phyloP scores from a whole-genome alignment of 2,797 vertebrate species.

The Agapornis canus region DNA sequence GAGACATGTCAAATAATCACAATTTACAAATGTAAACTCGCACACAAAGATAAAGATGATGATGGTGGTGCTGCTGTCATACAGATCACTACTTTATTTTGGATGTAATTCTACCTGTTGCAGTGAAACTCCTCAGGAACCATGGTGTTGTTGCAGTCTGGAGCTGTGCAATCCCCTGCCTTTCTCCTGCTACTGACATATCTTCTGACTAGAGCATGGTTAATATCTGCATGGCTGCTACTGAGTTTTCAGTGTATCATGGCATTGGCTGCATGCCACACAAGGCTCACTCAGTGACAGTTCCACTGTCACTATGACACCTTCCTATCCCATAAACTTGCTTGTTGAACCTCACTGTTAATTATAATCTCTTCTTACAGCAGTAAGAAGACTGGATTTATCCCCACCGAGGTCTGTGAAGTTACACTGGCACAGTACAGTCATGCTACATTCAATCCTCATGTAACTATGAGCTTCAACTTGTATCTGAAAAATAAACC shows the following conservation, averaged over 20 bases:
- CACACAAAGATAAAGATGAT: not conserved
- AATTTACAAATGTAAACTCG: not conserved
- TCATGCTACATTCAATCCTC: not conserved
- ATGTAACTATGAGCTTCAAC: not conserved
- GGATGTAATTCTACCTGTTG: not conserved
- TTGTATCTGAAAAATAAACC: not conserved
- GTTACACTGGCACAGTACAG: not conserved
- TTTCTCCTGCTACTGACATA: not conserved
- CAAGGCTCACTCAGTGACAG: not conserved
- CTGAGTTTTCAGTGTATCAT: not conserved
- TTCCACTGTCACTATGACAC: not conserved
- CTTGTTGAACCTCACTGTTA: not conserved
- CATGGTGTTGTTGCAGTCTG: fast-evolving
- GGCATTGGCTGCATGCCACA: not conserved
- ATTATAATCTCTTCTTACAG: not conserved
- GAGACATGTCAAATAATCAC: not conserved
- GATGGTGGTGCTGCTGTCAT: not conserved
- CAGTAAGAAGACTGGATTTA: not conserved
- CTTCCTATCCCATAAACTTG: not conserved
- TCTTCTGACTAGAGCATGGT: not conserved
- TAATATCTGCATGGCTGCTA: not conserved
- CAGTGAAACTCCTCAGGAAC: not conserved
- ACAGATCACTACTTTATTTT: not conserved
- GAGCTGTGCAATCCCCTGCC: not conserved
- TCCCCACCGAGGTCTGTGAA: not conserved